These are phyloP conservation scores for Darevskia nairensis DNA, from an alignment of 2,797 vertebrate genomes.

Conservation along the genomic window DNA sequence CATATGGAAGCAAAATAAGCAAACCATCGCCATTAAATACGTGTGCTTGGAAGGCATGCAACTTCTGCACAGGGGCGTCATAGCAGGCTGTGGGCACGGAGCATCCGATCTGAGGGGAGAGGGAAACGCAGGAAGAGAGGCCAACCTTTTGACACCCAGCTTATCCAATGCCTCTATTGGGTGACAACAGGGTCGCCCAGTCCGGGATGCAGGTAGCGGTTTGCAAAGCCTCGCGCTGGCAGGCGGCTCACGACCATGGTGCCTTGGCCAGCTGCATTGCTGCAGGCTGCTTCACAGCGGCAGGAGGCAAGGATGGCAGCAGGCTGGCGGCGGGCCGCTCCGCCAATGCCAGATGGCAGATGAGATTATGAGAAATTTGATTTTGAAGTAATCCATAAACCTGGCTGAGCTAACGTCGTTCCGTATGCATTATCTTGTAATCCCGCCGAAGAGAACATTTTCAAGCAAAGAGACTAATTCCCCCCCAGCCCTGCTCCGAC, in stretches of 20 bases:
- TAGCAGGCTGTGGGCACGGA: not conserved
- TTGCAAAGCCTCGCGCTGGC: not conserved
- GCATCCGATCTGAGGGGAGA: not conserved
- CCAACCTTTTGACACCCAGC: rapidly evolving
- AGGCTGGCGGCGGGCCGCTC: constrained; percentile 61
- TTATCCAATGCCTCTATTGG: rapidly evolving
- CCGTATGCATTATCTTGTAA: constrained; percentile 74
- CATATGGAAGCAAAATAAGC: constrained; percentile 1
- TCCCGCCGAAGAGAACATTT: constrained; percentile 64
- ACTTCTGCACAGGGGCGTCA: not conserved
- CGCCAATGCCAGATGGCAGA: constrained; percentile 73
- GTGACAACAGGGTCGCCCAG: not conserved
- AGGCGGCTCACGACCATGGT: not conserved
- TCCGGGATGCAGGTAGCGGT: not conserved
- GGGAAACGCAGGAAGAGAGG: not conserved
- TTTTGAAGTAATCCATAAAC: constrained; percentile 80
- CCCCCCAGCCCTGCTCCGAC: constrained; percentile 55
- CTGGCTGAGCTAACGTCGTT: constrained; percentile 72
- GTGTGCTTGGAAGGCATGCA: not conserved
- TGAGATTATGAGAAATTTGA: constrained; percentile 76
- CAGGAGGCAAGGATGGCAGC: constrained; percentile 12
- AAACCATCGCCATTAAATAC: not conserved
- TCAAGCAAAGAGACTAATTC: constrained; percentile 66
- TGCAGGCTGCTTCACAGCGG: not conserved
- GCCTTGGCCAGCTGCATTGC: rapidly evolving